phyloP scores from a whole-genome alignment of 1,140 invertebrate species.

The Vollenhovia emeryi region DNA sequence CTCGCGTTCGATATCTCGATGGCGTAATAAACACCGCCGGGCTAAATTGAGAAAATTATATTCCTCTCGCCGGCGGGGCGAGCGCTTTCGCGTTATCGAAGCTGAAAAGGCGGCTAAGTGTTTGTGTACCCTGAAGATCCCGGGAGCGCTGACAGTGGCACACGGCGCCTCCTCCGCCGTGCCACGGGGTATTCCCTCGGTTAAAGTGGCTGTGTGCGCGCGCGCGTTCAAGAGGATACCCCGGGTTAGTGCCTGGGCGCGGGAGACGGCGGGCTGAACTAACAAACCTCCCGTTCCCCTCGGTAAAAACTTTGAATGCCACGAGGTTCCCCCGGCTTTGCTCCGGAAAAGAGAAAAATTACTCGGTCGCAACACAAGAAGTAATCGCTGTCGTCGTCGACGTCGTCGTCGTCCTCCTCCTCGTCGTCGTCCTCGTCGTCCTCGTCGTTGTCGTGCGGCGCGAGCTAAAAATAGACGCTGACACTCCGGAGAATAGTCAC shows the following conservation, averaged over 20 bases:
- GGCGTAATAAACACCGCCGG: conserved; percentile 27
- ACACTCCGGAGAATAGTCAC: neutral
- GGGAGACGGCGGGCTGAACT: conserved; percentile 3
- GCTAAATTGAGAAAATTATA: conserved; percentile 55
- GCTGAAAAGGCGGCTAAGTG: conserved; percentile 49
- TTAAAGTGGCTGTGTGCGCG: conserved; percentile 39
- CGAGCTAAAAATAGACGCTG: conserved; percentile 26
- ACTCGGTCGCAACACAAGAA: conserved; percentile 23
- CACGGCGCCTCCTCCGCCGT: neutral
- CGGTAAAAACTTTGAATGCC: conserved; percentile 35
- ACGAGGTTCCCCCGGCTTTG: neutral
- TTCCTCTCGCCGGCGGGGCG: conserved; percentile 19
- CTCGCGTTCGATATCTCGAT: conserved; percentile 38
- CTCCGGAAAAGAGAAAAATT: conserved; percentile 20
- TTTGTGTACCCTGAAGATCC: conserved; percentile 52
- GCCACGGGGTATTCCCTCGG: conserved; percentile 16
- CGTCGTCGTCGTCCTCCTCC: neutral
- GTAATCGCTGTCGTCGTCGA: neutral
- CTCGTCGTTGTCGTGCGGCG: neutral
- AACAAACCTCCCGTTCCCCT: conserved; percentile 10
- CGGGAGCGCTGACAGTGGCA: conserved; percentile 24
- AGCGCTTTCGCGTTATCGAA: conserved; percentile 37
- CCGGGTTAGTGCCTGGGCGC: neutral
- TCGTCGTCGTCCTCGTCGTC: neutral
- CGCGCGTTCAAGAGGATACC: neutral